A percentile compares a stretch with the other conserved stretches of the same genome.
Evolutionary conservation across 2,797 vertebrate species (phyloP).

Genomic region (Carcharodon carcharias): DNA sequence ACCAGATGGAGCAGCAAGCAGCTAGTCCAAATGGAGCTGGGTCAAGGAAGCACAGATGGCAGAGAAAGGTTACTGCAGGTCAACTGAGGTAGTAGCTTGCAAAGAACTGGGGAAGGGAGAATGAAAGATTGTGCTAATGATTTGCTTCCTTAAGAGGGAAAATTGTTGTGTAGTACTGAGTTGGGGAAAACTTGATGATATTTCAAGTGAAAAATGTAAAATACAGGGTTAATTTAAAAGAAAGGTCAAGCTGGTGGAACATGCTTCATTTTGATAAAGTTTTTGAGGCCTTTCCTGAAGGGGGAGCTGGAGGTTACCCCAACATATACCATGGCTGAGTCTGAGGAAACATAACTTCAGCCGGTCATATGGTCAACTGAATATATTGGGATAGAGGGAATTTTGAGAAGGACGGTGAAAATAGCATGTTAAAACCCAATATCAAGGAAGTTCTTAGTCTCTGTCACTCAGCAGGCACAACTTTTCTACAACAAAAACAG

Average conservation of each 20-base stretch:
- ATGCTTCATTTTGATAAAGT: background rate
- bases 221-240: background rate
- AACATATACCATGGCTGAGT: background rate
- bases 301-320: too few species aligned
- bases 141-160: background rate
- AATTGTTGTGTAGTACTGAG: background rate
- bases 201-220: background rate
- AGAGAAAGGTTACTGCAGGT: slow-evolving; percentile 7
- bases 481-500: too few species aligned
- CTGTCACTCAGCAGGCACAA: background rate
- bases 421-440: background rate
- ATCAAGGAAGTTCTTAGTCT: background rate
- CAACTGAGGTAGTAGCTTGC: background rate
- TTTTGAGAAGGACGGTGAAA: background rate
- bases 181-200: background rate
- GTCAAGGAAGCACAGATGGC: background rate
- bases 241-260: background rate
- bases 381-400: background rate
- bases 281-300: background rate
- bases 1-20: slow-evolving; percentile 15
- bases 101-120: background rate
- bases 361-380: background rate
- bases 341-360: background rate
- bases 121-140: background rate
- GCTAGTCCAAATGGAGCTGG: background rate